Evolutionary conservation across 92 coral and sea anemone genomes (phyloP).

Genomic region (Parazoanthus swiftii): DNA sequence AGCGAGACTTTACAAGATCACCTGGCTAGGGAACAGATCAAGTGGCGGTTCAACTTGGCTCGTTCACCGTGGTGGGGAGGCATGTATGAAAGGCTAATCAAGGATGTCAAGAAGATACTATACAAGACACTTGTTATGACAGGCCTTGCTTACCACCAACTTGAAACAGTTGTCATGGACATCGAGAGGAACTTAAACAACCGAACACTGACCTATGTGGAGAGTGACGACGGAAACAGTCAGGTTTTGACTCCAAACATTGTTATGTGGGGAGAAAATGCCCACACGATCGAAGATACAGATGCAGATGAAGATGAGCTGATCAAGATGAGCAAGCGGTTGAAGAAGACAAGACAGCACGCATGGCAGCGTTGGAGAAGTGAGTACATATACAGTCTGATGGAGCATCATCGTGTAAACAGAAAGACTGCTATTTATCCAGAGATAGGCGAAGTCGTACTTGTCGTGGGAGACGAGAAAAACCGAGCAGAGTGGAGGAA

Average conservation of each 20-base stretch:
- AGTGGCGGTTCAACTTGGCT: constrained; percentile 60
- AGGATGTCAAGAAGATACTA: constrained; percentile 61
- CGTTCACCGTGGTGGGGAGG: constrained; percentile 76
- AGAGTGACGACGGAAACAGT: constrained; percentile 58
- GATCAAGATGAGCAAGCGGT: neutral
- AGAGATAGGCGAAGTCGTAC: constrained; percentile 58
- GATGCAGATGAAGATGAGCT: constrained; percentile 31
- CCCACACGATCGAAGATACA: constrained; percentile 26
- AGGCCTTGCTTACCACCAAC: constrained; percentile 44
- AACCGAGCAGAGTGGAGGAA: constrained; percentile 65
- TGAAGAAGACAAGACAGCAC: constrained; percentile 31
- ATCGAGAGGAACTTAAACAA: constrained; percentile 63
- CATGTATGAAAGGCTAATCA: constrained; percentile 56
- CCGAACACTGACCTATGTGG: constrained; percentile 58
- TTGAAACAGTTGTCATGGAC: constrained; percentile 58
- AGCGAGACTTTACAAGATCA: constrained; percentile 45
- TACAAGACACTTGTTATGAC: constrained; percentile 63
- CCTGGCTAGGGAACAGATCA: constrained; percentile 46
- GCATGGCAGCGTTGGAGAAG: constrained; percentile 40
- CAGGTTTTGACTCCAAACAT: constrained; percentile 57
- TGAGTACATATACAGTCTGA: constrained; percentile 46
- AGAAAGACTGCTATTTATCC: constrained; percentile 26
- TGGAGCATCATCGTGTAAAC: constrained; percentile 60
- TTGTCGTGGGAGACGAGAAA: constrained; percentile 64
- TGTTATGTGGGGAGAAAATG: constrained; percentile 40